Conservation (phyloP, 2,113 vertebrate species). For the Trichomycterus rosablanca region DNA sequence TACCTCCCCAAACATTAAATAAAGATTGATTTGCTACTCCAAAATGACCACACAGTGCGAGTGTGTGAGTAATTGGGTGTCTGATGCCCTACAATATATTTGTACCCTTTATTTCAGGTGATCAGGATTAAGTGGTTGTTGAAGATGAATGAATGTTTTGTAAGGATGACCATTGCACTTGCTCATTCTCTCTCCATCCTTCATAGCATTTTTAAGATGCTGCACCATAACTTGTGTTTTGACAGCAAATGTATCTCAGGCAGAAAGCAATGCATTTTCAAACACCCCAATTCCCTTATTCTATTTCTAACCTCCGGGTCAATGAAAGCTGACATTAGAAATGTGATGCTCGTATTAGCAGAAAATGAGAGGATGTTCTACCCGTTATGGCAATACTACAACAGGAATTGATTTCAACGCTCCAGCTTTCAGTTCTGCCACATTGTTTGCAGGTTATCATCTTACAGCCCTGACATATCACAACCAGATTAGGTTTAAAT, state of each 20-base stretch:
- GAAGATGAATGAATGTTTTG: slow-evolving; percentile 21
- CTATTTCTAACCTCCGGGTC: slow-evolving; percentile 35
- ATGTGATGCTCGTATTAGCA: slow-evolving; percentile 19
- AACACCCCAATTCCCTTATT: slow-evolving; percentile 30
- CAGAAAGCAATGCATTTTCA: slow-evolving; percentile 30
- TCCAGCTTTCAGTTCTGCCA: not conserved
- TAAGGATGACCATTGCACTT: not conserved
- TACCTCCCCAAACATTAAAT: too few relatives aligned
- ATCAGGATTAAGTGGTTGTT: too few relatives aligned
- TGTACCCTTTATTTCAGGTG: too few relatives aligned
- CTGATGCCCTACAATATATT: too few relatives aligned
- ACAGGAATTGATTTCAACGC: slow-evolving; percentile 23
- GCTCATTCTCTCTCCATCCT: not conserved
- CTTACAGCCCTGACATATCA: not conserved
- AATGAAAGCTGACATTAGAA: slow-evolving; percentile 33
- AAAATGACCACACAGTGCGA: too few relatives aligned
- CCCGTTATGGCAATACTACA: slow-evolving; percentile 5
- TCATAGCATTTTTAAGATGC: slow-evolving; percentile 28
- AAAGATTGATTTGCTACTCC: too few relatives aligned
- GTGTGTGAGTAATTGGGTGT: too few relatives aligned
- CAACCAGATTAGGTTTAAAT: slow-evolving; percentile 10
- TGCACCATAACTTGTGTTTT: slow-evolving; percentile 22
- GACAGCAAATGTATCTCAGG: slow-evolving; percentile 34
- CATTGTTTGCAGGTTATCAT: slow-evolving; percentile 7
- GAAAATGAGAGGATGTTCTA: slow-evolving; percentile 17